These are phyloP conservation scores for Lasiommata megera DNA, from an alignment of 2,888 invertebrate genomes.

Conservation along the genomic window DNA sequence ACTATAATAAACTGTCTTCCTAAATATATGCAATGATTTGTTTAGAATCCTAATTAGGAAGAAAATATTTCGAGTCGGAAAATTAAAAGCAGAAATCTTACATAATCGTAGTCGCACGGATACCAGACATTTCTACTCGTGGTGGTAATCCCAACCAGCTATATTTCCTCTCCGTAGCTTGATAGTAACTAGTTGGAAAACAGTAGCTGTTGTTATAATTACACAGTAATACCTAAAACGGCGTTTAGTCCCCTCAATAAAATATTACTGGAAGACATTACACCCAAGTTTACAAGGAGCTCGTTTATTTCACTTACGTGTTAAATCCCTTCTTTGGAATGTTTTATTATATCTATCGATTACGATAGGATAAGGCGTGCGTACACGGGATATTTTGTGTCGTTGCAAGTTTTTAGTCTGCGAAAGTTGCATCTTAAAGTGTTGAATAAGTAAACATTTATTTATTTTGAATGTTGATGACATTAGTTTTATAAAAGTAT, in stretches of 20 bases:
- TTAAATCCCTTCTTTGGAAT: constrained; percentile 3
- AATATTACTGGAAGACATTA: not conserved
- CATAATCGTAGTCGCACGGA: no score
- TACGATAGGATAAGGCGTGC: not conserved
- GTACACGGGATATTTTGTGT: not conserved
- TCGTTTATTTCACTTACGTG: constrained; percentile 1
- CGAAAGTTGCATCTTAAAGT: no score
- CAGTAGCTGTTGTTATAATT: constrained; percentile 7
- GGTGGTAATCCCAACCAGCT: not conserved
- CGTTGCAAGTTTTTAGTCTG: no score
- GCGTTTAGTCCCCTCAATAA: not conserved
- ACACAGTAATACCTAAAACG: not conserved
- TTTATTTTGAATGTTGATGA: no score
- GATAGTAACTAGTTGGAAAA: constrained; percentile 49
- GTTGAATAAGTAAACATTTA: no score
- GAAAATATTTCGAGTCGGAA: no score
- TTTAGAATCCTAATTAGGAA: no score
- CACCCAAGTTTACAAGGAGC: constrained; percentile 2
- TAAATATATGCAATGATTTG: no score
- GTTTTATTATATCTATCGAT: constrained; percentile 9
- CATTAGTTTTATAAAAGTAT: no score
- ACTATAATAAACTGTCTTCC: no score
- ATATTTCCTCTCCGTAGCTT: constrained; percentile 37
- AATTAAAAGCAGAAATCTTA: no score
- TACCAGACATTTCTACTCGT: not conserved